Percentiles rank a stretch among this genome's conserved stretches.
Conservation (phyloP, 1,140 invertebrate genomes). For the Lepeophtheirus salmonis region DNA sequence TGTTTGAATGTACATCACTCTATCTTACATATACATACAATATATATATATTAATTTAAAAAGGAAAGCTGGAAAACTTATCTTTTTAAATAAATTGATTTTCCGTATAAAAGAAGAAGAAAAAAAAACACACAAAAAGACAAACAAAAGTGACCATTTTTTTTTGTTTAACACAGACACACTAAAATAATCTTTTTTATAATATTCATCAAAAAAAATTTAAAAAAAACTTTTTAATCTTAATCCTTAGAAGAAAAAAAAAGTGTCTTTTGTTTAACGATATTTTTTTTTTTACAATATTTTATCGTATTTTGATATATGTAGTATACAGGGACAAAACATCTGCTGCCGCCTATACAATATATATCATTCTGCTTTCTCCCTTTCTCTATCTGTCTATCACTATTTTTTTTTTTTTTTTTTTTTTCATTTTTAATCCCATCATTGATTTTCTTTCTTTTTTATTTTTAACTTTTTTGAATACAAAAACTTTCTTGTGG, state of each 20-base stretch:
- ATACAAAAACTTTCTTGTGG: not conserved
- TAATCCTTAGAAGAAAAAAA: not conserved
- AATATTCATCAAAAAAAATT: not conserved
- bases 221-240: not conserved
- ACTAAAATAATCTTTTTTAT: conserved; percentile 19
- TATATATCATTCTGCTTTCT: not conserved
- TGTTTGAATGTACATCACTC: too few species aligned
- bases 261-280: not conserved
- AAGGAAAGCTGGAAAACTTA: too few species aligned
- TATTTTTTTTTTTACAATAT: conserved; percentile 1
- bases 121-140: too few species aligned
- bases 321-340: too few species aligned
- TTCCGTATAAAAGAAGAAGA: too few species aligned
- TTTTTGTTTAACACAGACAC: conserved; percentile 14
- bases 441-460: not conserved
- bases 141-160: too few species aligned
- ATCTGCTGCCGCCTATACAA: too few species aligned
- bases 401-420: not conserved
- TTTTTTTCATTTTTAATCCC: not conserved
- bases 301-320: not conserved
- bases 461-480: not conserved
- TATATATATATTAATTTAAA: too few species aligned
- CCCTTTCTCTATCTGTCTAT: not conserved
- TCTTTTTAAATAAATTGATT: too few species aligned
- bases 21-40: too few species aligned